Evolutionary conservation across 2,113 vertebrate genomes (phyloP), one percentile per base, ranked within the genome.

Genomic region (Tympanuchus pallidicinctus): DNA sequence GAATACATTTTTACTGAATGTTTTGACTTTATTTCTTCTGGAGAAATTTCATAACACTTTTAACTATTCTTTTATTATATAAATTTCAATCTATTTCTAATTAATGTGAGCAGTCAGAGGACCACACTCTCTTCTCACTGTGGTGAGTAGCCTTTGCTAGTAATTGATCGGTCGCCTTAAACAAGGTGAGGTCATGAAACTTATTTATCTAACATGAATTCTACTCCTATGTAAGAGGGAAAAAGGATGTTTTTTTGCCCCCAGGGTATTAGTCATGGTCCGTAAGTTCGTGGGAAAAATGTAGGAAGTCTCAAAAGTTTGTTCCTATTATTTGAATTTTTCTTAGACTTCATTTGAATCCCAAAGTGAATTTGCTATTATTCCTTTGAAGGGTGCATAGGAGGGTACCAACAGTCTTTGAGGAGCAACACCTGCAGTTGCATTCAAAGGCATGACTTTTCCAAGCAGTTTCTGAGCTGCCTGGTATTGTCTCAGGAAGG

Each of bases 201-300:
- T 97, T 98, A 93, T 96, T 98, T 98, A 97, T 97, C 97, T 97
- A 97, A 97, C 97, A 98, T 94, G 94, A 98, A 97, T 98, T 98
- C 96, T 97, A 95, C 97, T 96, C 94, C 95, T 95, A 86, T 94
- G 90, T 97, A 97, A 97, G 97, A 97, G 87, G 94, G 89, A 96
- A 96, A 97, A 95, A 93, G 95, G 95, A 97, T 98, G 97, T 94
- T 97, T 97, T 98, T 97, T 89, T 97, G 97, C 97, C 98, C 98
- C 88, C 90, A 97, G 98, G 97, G 98, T 98, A 98, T 98, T 98
- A 98, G 97, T 98, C 98, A 97, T 98, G 98, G 97, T 98, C 95
- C 97, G 90, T 95, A 97, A 97, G 98, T 98, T 98, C 96, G 97
- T 98, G 98, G 96, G 98, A 98, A 98, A 98, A 98, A 98, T 96